A percentile compares a stretch with the other conserved stretches of the same genome.
These are phyloP conservation scores for Doris montereyensis DNA, from an alignment of 2,888 invertebrate genomes.

Conservation along the genomic window DNA sequence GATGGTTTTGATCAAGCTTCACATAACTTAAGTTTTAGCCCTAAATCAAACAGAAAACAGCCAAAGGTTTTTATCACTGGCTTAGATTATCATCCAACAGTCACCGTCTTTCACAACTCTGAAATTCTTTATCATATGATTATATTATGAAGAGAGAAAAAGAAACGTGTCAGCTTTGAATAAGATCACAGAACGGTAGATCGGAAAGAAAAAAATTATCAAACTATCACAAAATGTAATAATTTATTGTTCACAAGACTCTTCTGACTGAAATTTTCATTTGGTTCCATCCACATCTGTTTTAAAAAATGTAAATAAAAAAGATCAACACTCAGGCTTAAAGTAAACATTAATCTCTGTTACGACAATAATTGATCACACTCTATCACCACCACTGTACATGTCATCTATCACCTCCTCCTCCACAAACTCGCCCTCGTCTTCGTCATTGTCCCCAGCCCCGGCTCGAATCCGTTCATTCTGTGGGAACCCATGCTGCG, in stretches of 20 bases:
- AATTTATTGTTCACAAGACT: too few species aligned
- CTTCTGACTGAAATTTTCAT: too few species aligned
- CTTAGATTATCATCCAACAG: too few species aligned
- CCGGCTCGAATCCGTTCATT: constrained; percentile 55
- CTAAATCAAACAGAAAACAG: too few species aligned
- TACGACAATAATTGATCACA: neutral
- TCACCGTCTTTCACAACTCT: too few species aligned
- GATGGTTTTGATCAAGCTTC: too few species aligned
- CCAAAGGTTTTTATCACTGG: too few species aligned
- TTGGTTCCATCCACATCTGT: neutral
- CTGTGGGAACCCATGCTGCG: constrained; percentile 48
- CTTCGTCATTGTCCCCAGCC: constrained; percentile 54
- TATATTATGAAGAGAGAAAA: too few species aligned
- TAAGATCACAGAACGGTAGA: neutral
- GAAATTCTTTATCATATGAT: too few species aligned
- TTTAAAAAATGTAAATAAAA: neutral
- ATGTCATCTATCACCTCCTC: constrained; percentile 65
- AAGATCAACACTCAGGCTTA: neutral
- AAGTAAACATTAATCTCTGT: neutral
- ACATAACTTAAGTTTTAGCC: too few species aligned
- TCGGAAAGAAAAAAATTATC: neutral
- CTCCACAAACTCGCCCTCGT: constrained; percentile 66
- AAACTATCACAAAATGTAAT: neutral
- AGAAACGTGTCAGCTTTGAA: too few species aligned
- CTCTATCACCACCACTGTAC: constrained; percentile 43